phyloP scores from a whole-genome alignment of 2,888 invertebrate species.

The Cantharis rustica region DNA sequence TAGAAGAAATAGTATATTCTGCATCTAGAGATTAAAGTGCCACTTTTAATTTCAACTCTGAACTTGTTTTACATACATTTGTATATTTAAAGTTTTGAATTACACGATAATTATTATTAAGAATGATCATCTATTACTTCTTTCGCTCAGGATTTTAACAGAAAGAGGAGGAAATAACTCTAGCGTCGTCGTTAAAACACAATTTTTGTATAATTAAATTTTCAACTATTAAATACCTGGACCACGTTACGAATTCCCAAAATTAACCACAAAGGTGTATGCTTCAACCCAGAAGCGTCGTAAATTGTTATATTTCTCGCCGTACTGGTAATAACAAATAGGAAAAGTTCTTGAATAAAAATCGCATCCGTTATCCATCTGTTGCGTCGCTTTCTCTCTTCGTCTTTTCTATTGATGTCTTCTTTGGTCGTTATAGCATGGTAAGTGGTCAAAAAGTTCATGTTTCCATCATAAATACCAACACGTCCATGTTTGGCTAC shows the following conservation, averaged over 20 bases:
- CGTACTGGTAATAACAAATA: constrained; percentile 61
- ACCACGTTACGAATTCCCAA: constrained; percentile 63
- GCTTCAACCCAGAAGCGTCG: constrained; percentile 64
- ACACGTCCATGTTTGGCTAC: constrained; percentile 65
- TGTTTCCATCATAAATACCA: constrained; percentile 64
- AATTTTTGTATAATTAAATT: background rate
- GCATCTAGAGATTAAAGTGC: too few species aligned
- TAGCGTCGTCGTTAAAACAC: too few species aligned
- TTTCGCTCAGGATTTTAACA: too few species aligned
- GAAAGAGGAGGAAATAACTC: too few species aligned
- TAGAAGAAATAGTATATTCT: too few species aligned
- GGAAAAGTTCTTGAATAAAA: constrained; percentile 62
- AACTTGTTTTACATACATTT: too few species aligned
- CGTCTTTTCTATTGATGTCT: constrained; percentile 54
- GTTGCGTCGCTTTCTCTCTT: constrained; percentile 56
- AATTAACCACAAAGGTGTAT: constrained; percentile 63
- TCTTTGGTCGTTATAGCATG: constrained; percentile 60
- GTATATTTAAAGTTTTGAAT: too few species aligned
- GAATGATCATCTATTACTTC: too few species aligned
- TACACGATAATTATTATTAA: too few species aligned
- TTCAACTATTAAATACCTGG: constrained; percentile 50
- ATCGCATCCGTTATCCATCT: constrained; percentile 68
- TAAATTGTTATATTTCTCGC: constrained; percentile 65
- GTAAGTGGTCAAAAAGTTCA: constrained; percentile 60
- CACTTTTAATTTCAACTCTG: too few species aligned